Evolutionary conservation across 2,113 vertebrate species (phyloP).

Genomic region (Chaenogobius annularis): DNA sequence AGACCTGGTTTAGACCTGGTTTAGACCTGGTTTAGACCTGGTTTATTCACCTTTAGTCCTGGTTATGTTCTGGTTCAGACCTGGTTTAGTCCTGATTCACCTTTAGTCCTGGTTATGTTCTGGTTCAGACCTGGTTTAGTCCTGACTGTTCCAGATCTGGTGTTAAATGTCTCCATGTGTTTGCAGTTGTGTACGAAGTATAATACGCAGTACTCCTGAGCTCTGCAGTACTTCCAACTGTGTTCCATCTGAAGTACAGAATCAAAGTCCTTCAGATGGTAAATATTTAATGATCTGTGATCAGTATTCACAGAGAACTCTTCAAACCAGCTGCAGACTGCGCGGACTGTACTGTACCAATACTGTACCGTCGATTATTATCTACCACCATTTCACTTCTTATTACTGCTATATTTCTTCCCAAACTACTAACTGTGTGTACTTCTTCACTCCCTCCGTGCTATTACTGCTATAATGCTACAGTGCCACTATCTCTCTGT

Average conservation of each 20-base stretch:
- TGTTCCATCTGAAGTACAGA: background rate
- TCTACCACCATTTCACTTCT: background rate
- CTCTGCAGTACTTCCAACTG: background rate
- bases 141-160: background rate
- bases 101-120: too few species aligned
- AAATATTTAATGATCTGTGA: constrained; percentile 3
- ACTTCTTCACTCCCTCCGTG: background rate
- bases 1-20: background rate
- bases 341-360: background rate
- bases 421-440: background rate
- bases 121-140: background rate
- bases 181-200: background rate
- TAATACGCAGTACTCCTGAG: background rate
- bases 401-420: background rate
- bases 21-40: background rate
- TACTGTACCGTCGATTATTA: background rate
- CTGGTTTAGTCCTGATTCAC: background rate
- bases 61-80: background rate
- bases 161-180: background rate
- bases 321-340: background rate
- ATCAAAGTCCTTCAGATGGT: background rate
- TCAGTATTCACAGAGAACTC: constrained; percentile 7
- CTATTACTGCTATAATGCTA: background rate
- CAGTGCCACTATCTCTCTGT: background rate
- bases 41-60: too few species aligned